Conservation (phyloP, 1,140 invertebrate species). For the Drosophila kanapiae region DNA sequence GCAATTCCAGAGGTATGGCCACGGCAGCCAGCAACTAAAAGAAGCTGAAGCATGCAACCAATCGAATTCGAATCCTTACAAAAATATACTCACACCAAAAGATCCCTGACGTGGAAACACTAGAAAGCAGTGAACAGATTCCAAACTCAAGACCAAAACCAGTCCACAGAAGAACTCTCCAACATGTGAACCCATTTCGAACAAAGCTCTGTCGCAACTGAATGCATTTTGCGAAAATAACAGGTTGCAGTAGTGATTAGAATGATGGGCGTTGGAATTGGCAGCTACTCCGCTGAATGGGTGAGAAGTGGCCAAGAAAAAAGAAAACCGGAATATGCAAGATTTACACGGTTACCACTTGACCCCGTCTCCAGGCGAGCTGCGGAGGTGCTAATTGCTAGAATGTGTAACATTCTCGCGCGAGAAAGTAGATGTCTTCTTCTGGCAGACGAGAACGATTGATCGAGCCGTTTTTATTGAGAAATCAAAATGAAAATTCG, state of each 20-base stretch:
- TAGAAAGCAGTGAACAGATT: slow-evolving; percentile 24
- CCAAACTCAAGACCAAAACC: background rate
- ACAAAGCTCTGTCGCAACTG: slow-evolving; percentile 46
- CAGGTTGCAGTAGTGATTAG: slow-evolving; percentile 14
- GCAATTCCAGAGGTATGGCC: slow-evolving; percentile 89
- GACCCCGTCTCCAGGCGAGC: slow-evolving; percentile 24
- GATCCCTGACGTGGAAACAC: slow-evolving; percentile 75
- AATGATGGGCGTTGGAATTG: slow-evolving; percentile 27
- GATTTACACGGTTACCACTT: slow-evolving; percentile 70
- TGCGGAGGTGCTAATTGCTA: slow-evolving; percentile 64
- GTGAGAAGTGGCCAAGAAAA: slow-evolving; percentile 23
- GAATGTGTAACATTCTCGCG: slow-evolving; percentile 71
- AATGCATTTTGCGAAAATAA: slow-evolving; percentile 24
- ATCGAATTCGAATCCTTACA: fast-evolving
- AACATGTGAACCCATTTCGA: slow-evolving; percentile 45
- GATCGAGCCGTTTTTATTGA: slow-evolving; percentile 23
- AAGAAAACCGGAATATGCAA: slow-evolving; percentile 73
- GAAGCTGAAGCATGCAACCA: background rate
- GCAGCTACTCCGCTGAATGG: slow-evolving; percentile 12
- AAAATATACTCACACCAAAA: slow-evolving; percentile 57
- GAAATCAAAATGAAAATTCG: slow-evolving; percentile 31
- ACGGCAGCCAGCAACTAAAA: slow-evolving; percentile 87
- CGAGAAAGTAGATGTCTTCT: slow-evolving; percentile 52
- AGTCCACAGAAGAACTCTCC: slow-evolving; percentile 8
- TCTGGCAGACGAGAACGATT: background rate